Evolutionary conservation across 1,140 invertebrate genomes (phyloP).

Genomic region (Drosophila lacteicornis): DNA sequence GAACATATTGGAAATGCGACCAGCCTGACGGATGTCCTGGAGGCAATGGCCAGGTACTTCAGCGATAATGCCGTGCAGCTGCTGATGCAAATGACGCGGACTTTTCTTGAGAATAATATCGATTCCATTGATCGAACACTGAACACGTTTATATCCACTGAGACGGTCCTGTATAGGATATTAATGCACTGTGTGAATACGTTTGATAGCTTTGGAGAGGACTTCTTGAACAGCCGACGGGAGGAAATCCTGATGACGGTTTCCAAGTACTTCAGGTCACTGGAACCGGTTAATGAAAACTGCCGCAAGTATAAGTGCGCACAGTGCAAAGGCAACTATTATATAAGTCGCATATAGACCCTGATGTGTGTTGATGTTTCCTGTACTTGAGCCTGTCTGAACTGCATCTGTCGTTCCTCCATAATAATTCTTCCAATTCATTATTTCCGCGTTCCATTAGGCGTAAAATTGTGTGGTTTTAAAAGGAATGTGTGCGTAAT

Average conservation of each 20-base stretch:
- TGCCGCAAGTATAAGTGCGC: constrained; percentile 47
- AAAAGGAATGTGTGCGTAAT: background rate
- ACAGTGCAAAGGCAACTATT: constrained; percentile 65
- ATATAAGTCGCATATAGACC: constrained; percentile 54
- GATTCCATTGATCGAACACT: constrained; percentile 65
- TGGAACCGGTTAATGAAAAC: constrained; percentile 21
- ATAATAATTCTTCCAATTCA: background rate
- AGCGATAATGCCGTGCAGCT: constrained; percentile 49
- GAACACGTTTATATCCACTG: constrained; percentile 72
- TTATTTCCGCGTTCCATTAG: background rate
- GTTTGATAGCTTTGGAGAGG: constrained; percentile 55
- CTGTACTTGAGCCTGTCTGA: background rate
- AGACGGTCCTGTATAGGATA: constrained; percentile 69
- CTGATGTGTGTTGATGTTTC: background rate
- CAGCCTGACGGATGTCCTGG: constrained; percentile 66
- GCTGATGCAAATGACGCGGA: constrained; percentile 60
- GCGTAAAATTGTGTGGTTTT: background rate
- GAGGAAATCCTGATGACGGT: constrained; percentile 58
- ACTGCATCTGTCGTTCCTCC: background rate
- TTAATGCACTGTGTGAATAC: constrained; percentile 64
- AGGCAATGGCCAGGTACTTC: constrained; percentile 58
- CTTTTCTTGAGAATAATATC: constrained; percentile 63
- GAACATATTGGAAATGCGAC: constrained; percentile 60
- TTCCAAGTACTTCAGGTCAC: constrained; percentile 57
- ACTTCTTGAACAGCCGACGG: constrained; percentile 52